Base-by-base conservation (phyloP, 2,797 vertebrate genomes). In the Lates japonicus region DNA sequence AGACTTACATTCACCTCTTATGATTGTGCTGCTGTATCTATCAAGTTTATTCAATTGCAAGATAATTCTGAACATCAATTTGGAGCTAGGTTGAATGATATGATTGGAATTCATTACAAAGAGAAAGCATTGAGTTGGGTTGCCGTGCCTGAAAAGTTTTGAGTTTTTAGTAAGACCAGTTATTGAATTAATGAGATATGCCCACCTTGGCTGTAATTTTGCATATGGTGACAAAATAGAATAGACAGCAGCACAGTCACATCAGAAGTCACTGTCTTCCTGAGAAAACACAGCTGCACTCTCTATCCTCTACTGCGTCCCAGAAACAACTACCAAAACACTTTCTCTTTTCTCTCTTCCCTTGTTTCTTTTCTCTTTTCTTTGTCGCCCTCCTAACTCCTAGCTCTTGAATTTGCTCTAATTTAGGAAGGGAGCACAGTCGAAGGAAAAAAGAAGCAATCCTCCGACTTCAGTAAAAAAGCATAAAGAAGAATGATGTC, bases 101-200 rank as follows among this genome's bases (percentile, higher is more conserved):
- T 48, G 70, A 76, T 70, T 63, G 49, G 66, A 70, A 44, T 74
- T 87, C 62, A 85, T 83, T 58, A 74, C 63, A 63, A 31, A 59
- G 65, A 79, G 46, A 70, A 82, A 81, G 76, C 57, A 19, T 25
- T 33, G 29, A 61, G 55, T 75, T n/a, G n/a, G n/a, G n/a, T 72
- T 37, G 52, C 54, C 2, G 2, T 37, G 80, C 25, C 63, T 66
- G 69, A 69, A 85, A 84, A 59, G 73, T 90, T 86, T 73, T 29
- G 25, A 29, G 25, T 29, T 29, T 64, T 70, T 49, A 85, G 64
- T 76, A 69, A 68, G 31, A 62, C n/a, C 41, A 63, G 63, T 76
- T 81, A 52, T 39, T 81, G 59, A 85, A 84, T 79, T 64, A 81
- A 91, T 80, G 62, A 90, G 79, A 83, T 70, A 16, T 13, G 48